Conservation (phyloP, 2,113 vertebrate genomes). For the Erpornis zantholeuca region DNA sequence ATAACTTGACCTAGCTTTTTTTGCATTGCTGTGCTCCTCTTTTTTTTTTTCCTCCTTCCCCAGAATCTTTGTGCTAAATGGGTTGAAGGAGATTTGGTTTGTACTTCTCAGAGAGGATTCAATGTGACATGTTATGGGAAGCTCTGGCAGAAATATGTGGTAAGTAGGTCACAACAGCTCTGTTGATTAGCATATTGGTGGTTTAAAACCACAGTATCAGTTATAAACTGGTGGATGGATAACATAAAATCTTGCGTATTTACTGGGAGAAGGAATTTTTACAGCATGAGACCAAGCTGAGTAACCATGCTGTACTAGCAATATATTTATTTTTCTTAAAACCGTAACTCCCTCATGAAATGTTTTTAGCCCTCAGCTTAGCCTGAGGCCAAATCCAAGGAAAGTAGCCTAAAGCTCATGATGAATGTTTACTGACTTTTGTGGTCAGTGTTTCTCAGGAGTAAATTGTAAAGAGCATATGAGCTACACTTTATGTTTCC, state of each 20-base stretch:
- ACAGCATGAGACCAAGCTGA: constrained; percentile 21
- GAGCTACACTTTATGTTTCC: constrained; percentile 60
- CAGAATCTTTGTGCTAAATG: constrained; percentile 47
- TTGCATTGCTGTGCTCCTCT: background rate
- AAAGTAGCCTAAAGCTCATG: constrained; percentile 73
- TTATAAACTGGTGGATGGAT: constrained; percentile 9
- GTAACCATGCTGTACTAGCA: constrained; percentile 2
- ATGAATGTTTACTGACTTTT: constrained; percentile 74
- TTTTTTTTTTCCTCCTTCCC: background rate
- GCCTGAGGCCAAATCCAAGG: constrained; percentile 77
- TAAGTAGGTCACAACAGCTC: constrained; percentile 75
- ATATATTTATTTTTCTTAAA: constrained; percentile 57
- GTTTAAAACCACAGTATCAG: constrained; percentile 43
- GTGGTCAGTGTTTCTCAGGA: constrained; percentile 71
- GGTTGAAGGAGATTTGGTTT: constrained; percentile 48
- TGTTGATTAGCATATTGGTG: constrained; percentile 61
- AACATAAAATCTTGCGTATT: constrained; percentile 2
- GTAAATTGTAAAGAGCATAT: constrained; percentile 69
- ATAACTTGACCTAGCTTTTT: constrained; percentile 56
- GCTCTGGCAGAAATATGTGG: constrained; percentile 55
- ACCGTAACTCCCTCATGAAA: constrained; percentile 61
- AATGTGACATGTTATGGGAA: constrained; percentile 51
- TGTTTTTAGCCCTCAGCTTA: constrained; percentile 73
- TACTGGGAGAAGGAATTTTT: constrained; percentile 28
- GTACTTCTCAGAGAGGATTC: constrained; percentile 48